Base-by-base conservation (phyloP, 1,140 invertebrate genomes). In the Diorhabda carinulata region DNA sequence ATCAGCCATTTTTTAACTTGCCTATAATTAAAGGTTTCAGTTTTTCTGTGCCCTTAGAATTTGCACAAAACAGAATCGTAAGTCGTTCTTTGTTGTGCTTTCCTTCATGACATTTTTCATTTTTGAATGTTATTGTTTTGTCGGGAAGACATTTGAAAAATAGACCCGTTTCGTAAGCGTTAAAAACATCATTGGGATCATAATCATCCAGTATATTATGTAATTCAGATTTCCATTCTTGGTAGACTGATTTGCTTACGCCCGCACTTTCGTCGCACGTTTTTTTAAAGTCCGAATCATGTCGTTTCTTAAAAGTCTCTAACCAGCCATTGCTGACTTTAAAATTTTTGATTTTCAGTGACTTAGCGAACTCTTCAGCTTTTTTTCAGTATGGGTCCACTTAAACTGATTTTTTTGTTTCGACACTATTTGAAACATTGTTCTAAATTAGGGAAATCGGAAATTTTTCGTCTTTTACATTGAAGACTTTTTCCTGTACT, bases 101-200 rank as follows among this genome's bases (percentile, higher is more conserved):
- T 57, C 47, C 64, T 7, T 47, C 64, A 66, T 66, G 52, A 43
- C 64, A 66, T 66, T 66, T 5, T 41, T 66, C 52, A 6, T 57
- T 2, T 57, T 66, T 58, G n/a, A 57, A 57, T n/a, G 64, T 58
- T n/a, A 44, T 25, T 7, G 64, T 66, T 43, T 66, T 66, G 7
- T 66, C 64, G 43, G 3, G 56, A 6, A 66, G 42, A 57, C 64
- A 66, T 57, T 57, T 52, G 52, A 58, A 66, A 57, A 58, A 66
- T 10, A 47, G 64, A 41, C 64, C 64, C 7, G 52, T 66, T 66
- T 66, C 64, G n/a, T 66, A 2, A 57, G 52, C 41, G 41, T 66
- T 5, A 66, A 58, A 57, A 41, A 66, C 41, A 41, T 63, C 61
- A 25, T 47, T 10, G n/a, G 43, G n/a, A 43, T 63, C 61, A 63